phyloP scores from a whole-genome alignment of 2,888 invertebrate genomes.

The Blera fallax region DNA sequence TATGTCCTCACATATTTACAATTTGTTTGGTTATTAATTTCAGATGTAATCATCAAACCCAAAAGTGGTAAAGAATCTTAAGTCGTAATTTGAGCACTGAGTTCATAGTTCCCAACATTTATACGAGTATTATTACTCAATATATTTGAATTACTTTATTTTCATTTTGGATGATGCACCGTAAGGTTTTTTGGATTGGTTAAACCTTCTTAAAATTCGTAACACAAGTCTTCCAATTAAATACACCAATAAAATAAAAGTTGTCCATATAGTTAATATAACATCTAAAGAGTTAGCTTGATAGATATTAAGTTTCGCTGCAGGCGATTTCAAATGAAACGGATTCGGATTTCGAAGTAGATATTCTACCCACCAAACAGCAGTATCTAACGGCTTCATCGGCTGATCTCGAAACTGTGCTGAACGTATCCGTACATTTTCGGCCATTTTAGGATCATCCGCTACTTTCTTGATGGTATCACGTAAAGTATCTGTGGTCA shows the following conservation, averaged over 20 bases:
- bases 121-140: no score
- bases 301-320: constrained; percentile 81
- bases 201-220: background rate
- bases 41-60: no score
- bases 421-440: constrained; percentile 80
- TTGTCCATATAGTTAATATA: constrained; percentile 17
- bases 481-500: constrained; percentile 61
- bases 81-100: no score
- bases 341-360: constrained; percentile 83
- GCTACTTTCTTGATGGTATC: constrained; percentile 66
- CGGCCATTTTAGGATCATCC: constrained; percentile 61
- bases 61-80: no score
- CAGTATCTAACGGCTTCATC: constrained; percentile 83
- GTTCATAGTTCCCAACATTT: no score
- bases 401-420: constrained; percentile 82
- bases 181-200: background rate
- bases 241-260: background rate
- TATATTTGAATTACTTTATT: background rate
- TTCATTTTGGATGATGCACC: constrained; percentile 23
- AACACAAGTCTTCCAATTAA: background rate
- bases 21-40: no score
- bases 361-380: constrained; percentile 86
- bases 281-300: constrained; percentile 81
- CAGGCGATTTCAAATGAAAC: constrained; percentile 81
- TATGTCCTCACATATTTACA: no score